These are phyloP conservation scores for Lepidurus apus DNA, from an alignment of 1,140 invertebrate species.

Conservation along the genomic window DNA sequence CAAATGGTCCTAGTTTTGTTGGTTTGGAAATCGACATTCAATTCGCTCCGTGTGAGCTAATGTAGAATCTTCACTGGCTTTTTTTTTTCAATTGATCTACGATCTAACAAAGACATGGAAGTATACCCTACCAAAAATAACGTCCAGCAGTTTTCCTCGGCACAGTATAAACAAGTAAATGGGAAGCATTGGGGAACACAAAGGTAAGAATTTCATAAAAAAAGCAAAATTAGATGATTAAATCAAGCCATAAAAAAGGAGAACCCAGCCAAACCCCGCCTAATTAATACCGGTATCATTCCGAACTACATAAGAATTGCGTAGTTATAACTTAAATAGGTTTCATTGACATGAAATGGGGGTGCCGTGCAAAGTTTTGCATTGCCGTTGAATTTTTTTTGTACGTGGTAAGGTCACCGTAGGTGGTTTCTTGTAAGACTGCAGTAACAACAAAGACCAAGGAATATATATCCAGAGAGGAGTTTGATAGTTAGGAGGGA, in stretches of 20 bases:
- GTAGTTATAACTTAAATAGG: slow-evolving; percentile 14
- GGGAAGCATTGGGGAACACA: slow-evolving; percentile 12
- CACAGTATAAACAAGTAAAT: not conserved
- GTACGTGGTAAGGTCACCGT: slow-evolving; percentile 5
- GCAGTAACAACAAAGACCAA: not conserved
- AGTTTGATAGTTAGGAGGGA: not conserved
- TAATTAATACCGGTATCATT: slow-evolving; percentile 22
- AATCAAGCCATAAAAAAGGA: not conserved
- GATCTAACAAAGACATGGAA: not conserved
- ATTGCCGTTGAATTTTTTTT: not conserved
- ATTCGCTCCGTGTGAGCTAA: slow-evolving; percentile 21
- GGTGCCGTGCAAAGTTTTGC: not conserved
- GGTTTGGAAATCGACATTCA: not conserved
- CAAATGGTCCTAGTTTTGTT: slow-evolving; percentile 14
- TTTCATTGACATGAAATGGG: not conserved
- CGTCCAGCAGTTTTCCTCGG: not conserved
- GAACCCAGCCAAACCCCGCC: not conserved
- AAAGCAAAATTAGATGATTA: not conserved
- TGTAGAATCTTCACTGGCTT: not conserved
- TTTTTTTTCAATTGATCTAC: not conserved
- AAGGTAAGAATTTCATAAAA: not conserved
- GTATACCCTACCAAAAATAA: not conserved
- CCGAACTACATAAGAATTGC: slow-evolving; percentile 15
- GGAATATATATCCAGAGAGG: not conserved
- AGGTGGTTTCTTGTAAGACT: not conserved